Evolutionary conservation across 2,797 vertebrate species (phyloP).

Genomic region (Myripristis murdjan): DNA sequence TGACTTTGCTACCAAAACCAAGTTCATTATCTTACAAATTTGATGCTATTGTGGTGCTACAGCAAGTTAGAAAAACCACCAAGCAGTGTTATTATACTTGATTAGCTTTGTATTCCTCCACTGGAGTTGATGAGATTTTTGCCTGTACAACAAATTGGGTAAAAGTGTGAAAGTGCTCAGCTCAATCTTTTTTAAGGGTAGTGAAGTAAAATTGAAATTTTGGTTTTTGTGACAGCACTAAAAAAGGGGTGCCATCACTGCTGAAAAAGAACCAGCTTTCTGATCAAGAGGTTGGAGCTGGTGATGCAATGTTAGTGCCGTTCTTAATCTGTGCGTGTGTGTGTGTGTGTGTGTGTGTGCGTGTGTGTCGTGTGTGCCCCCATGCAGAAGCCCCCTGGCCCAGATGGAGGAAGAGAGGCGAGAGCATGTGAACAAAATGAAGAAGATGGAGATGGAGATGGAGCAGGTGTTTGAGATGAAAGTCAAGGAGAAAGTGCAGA

Average conservation of each 20-base stretch:
- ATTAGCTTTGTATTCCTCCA: background rate
- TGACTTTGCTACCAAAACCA: background rate
- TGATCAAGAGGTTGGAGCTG: constrained; percentile 3
- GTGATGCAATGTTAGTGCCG: background rate
- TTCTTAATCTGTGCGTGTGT: constrained; percentile 32
- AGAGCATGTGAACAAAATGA: constrained; percentile 98
- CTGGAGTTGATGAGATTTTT: background rate
- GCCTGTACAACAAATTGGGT: constrained; percentile 12
- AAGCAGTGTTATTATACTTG: too few species aligned
- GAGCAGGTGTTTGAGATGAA: constrained; percentile 99
- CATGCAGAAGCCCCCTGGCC: constrained; percentile 94
- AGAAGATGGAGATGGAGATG: constrained; percentile 99
- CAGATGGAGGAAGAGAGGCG: constrained; percentile 99
- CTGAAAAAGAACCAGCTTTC: background rate
- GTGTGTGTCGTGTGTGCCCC: background rate
- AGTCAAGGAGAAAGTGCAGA: constrained; percentile 99
- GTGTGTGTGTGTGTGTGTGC: constrained; percentile 14
- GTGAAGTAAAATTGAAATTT: background rate
- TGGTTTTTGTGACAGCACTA: background rate
- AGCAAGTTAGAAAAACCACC: too few species aligned
- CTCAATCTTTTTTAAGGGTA: background rate
- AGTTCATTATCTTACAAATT: background rate
- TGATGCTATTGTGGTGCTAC: background rate
- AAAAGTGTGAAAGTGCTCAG: background rate
- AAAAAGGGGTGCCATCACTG: background rate